Conservation (phyloP, 2,113 vertebrate species). For the Catharus bicknelli region DNA sequence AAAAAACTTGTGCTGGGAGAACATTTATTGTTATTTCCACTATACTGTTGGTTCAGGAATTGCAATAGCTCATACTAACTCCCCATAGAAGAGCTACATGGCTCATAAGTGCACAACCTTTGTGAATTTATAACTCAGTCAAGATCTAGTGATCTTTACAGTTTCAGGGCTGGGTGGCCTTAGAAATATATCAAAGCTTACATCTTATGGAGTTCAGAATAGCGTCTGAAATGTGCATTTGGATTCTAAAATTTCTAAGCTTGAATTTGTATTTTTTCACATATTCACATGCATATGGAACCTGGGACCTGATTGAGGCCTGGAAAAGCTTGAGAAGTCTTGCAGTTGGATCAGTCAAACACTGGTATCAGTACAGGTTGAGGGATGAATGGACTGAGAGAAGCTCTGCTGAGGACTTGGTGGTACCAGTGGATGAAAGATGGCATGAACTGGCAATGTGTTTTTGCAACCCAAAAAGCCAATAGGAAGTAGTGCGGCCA, state of each 20-base stretch:
- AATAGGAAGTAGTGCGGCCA: rapidly evolving
- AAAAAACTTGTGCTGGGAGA: neutral
- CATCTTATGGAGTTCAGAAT: neutral
- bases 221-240: neutral
- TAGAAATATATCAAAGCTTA: neutral
- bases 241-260: neutral
- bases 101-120: neutral
- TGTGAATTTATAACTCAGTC: neutral
- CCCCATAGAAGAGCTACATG: neutral
- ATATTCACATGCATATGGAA: neutral
- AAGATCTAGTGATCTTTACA: neutral
- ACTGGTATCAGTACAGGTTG: neutral
- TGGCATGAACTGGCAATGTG: neutral
- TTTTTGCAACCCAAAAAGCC: neutral
- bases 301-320: rapidly evolving
- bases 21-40: neutral
- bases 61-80: neutral
- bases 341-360: rapidly evolving
- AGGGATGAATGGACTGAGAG: neutral
- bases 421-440: neutral
- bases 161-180: neutral
- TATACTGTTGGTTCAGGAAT: neutral
- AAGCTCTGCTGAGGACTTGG: rapidly evolving
- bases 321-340: neutral
- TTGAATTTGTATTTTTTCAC: neutral